Evolutionary conservation across 2,113 vertebrate genomes (phyloP).

Genomic region (Labrus mixtus): DNA sequence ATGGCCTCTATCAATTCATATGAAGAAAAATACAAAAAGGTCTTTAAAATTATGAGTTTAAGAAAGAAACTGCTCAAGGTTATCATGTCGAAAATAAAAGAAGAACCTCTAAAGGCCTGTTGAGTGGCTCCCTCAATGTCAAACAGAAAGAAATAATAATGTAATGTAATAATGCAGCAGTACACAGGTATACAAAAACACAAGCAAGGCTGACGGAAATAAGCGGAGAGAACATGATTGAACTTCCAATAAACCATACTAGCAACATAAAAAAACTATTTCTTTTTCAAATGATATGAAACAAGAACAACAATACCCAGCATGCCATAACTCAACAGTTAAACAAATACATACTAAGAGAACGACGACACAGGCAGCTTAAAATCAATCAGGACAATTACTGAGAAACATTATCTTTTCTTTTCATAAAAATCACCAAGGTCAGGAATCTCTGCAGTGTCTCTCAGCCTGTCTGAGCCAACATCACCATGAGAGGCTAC

Average conservation of each 20-base stretch:
- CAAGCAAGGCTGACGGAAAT: neutral
- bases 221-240: neutral
- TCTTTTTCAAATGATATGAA: too few species aligned
- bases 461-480: neutral
- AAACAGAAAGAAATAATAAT: too few species aligned
- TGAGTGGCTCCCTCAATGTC: neutral
- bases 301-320: too few species aligned
- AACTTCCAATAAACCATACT: too few species aligned
- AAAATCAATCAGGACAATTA: too few species aligned
- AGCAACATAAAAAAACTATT: too few species aligned
- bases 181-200: neutral
- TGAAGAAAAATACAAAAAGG: neutral
- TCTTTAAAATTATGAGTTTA: neutral
- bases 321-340: too few species aligned
- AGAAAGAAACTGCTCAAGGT: neutral
- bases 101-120: neutral
- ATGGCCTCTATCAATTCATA: neutral
- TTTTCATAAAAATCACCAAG: too few species aligned
- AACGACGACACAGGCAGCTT: too few species aligned
- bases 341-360: too few species aligned
- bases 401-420: neutral
- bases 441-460: neutral
- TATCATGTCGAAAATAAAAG: neutral
- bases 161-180: neutral
- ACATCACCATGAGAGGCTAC: neutral